These are phyloP conservation scores for Valencia hispanica DNA, from an alignment of 2,797 vertebrate genomes.

Conservation along the genomic window DNA sequence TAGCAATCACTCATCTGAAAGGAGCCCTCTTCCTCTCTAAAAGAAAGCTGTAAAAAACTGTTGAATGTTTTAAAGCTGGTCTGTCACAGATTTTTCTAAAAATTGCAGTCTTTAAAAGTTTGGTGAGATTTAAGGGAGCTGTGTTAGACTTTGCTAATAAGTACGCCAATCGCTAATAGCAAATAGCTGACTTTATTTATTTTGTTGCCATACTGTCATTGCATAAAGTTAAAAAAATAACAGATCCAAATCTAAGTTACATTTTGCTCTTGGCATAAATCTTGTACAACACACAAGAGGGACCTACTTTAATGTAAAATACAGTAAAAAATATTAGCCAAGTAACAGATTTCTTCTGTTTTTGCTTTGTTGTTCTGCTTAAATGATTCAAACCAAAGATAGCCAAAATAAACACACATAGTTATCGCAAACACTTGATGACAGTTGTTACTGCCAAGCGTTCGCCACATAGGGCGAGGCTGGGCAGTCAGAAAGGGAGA, in stretches of 20 bases:
- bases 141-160: not conserved
- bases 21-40: conserved; percentile 25
- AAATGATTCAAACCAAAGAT: not conserved
- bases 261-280: not conserved
- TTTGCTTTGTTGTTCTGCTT: not conserved
- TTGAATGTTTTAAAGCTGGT: conserved; percentile 38
- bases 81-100: conserved; percentile 54
- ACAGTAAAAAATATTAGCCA: not conserved
- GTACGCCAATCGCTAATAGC: not conserved
- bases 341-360: not conserved
- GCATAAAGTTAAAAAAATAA: not conserved
- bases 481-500: too few species aligned
- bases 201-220: not conserved
- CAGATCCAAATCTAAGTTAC: not conserved
- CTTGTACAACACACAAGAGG: not conserved
- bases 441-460: too few species aligned
- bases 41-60: conserved; percentile 52
- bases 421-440: too few species aligned
- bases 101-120: not conserved
- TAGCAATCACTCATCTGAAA: conserved; percentile 62
- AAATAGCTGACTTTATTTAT: not conserved
- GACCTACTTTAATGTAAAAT: not conserved
- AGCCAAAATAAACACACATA: not conserved
- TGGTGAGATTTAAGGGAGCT: not conserved
- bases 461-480: too few species aligned